Evolutionary conservation across 2,797 vertebrate species (phyloP).

Genomic region (Parauchenoglanis punctatus): DNA sequence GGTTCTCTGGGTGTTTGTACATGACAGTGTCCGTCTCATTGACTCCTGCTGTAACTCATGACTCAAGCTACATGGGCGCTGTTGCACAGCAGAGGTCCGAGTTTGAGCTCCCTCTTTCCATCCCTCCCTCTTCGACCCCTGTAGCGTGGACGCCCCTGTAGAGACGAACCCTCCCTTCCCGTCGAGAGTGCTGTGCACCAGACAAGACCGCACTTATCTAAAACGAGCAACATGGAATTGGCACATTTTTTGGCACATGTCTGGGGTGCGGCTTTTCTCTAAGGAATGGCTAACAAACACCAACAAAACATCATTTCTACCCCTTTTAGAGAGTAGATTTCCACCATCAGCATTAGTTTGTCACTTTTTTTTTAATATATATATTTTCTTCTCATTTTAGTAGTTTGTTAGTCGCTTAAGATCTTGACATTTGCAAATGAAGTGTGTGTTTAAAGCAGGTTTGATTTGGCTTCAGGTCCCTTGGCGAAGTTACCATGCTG

Average conservation of each 20-base stretch:
- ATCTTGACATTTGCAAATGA: conserved; percentile 56
- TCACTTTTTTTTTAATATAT: not conserved
- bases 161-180: conserved; percentile 47
- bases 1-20: conserved; percentile 93
- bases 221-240: not conserved
- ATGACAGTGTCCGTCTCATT: conserved; percentile 80
- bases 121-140: conserved; percentile 17
- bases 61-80: conserved; percentile 84
- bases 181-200: conserved; percentile 56
- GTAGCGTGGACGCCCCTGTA: conserved; percentile 50
- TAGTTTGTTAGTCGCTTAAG: conserved; percentile 22
- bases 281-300: conserved; percentile 51
- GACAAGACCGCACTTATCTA: not conserved
- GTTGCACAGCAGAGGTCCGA: conserved; percentile 66
- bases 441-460: conserved; percentile 62
- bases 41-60: conserved; percentile 90
- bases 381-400: conserved; percentile 18
- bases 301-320: conserved; percentile 44
- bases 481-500: conserved; percentile 60
- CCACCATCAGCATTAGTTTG: conserved; percentile 42
- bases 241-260: not conserved
- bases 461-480: conserved; percentile 63
- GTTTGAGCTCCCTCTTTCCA: conserved; percentile 44
- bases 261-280: conserved; percentile 58
- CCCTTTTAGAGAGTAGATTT: conserved; percentile 48